phyloP scores from a whole-genome alignment of 37 sponge, comb jelly and placozoan species.

The Axinella damicornis region DNA sequence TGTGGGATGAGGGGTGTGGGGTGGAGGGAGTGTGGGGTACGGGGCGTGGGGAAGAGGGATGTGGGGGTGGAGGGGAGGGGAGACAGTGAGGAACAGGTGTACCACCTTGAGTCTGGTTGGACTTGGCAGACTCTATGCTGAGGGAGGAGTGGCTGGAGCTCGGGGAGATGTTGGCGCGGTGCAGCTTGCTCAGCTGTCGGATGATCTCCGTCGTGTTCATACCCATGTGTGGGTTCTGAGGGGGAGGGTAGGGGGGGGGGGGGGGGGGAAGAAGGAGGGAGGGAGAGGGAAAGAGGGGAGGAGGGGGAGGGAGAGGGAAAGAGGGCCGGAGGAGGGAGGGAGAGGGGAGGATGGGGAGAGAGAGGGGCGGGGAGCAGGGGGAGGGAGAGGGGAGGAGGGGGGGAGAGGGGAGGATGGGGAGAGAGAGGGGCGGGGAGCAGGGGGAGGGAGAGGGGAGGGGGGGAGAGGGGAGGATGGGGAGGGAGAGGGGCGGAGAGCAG shows the following conservation, averaged over 20 bases:
- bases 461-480: background rate
- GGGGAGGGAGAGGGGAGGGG: background rate
- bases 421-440: background rate
- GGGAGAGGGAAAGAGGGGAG: background rate
- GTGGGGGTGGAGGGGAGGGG: background rate
- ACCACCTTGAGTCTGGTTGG: constrained; percentile 50
- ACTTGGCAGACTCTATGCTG: constrained; percentile 64
- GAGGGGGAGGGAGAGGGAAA: background rate
- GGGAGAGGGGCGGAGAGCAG: no score
- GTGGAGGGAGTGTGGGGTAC: no score
- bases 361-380: background rate
- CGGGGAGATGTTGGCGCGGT: constrained; percentile 56
- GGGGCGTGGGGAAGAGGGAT: background rate
- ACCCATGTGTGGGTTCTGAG: constrained; percentile 10
- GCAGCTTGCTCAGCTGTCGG: constrained; percentile 49
- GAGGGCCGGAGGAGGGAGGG: background rate
- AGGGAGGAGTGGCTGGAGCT: constrained; percentile 58
- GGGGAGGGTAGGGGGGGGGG: background rate
- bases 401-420: background rate
- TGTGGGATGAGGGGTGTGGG: no score
- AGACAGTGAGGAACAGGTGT: background rate
- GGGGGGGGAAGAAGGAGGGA: background rate
- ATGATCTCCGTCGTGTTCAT: constrained; percentile 54
- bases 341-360: background rate
- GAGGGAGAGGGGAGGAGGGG: background rate